Percentiles rank a stretch among this genome's conserved stretches.
phyloP scores from a whole-genome alignment of 2,888 invertebrate species.

The Phymatocera aterrima region DNA sequence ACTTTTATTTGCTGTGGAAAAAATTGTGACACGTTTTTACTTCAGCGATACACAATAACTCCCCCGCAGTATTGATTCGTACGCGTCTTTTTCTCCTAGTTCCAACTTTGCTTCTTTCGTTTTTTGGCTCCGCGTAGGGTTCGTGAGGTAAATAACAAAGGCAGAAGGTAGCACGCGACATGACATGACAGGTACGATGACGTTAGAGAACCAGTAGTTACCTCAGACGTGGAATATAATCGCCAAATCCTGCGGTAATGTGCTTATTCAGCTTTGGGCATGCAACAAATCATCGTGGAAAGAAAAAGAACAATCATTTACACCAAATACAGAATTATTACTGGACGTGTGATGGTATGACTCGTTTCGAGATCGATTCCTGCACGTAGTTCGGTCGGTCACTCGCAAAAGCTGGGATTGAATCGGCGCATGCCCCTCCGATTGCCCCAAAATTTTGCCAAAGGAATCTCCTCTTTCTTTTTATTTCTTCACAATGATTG shows the following conservation, averaged over 20 bases:
- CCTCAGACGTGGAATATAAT: background rate
- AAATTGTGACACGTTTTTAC: conserved; percentile 17
- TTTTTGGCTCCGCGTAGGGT: background rate
- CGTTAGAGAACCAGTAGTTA: conserved; percentile 15
- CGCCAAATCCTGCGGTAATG: background rate
- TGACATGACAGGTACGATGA: conserved; percentile 41
- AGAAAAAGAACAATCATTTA: background rate
- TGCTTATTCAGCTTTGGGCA: no score
- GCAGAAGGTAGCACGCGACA: conserved; percentile 31
- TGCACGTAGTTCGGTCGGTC: no score
- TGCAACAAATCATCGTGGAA: conserved; percentile 4
- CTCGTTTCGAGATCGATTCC: no score
- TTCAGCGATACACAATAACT: conserved; percentile 1
- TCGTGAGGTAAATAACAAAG: conserved; percentile 43
- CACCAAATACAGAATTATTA: no score
- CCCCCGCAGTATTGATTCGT: conserved; percentile 27
- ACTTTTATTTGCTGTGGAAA: conserved; percentile 24
- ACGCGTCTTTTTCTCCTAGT: background rate
- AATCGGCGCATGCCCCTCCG: no score
- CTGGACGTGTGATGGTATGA: no score
- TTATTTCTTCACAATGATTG: no score
- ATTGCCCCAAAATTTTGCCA: no score
- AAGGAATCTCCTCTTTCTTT: no score
- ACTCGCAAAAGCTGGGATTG: no score
- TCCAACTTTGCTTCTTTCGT: background rate